Evolutionary conservation across 1,140 invertebrate genomes (phyloP).

Genomic region (Adoxophyes honmai): DNA sequence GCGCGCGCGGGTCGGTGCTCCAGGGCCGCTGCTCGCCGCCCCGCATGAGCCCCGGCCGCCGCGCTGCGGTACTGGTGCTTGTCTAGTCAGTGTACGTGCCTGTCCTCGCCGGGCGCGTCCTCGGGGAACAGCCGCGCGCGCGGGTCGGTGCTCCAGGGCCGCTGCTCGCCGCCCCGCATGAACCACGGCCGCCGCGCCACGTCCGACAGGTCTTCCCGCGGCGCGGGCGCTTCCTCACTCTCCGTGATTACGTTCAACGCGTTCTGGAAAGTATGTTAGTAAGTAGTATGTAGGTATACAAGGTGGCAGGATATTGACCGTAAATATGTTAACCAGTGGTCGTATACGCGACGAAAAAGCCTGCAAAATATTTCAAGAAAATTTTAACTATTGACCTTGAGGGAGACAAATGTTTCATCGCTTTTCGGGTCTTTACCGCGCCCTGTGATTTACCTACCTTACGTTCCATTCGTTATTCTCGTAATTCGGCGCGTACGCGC

Average conservation of each 20-base stretch:
- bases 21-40: neutral
- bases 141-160: conserved; percentile 69
- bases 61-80: neutral
- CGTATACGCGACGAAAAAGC: too few relatives aligned
- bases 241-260: conserved; percentile 38
- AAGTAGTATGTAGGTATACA: neutral
- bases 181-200: conserved; percentile 78
- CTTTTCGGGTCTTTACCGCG: too few relatives aligned
- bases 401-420: too few relatives aligned
- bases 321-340: too few relatives aligned
- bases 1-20: neutral
- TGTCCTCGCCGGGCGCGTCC: conserved; percentile 66
- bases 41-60: neutral
- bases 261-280: neutral
- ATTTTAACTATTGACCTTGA: too few relatives aligned
- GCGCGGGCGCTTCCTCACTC: conserved; percentile 29
- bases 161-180: conserved; percentile 78
- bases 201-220: conserved; percentile 32
- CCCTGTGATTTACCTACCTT: too few relatives aligned
- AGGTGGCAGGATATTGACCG: too few relatives aligned
- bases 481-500: too few relatives aligned
- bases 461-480: too few relatives aligned
- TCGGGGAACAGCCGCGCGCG: conserved; percentile 80
- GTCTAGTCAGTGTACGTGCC: conserved; percentile 29
- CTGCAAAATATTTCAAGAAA: too few relatives aligned